Percentiles rank a stretch among this genome's conserved stretches.
phyloP scores from a whole-genome alignment of 2,113 vertebrate genomes.

The Micronisus gabar region DNA sequence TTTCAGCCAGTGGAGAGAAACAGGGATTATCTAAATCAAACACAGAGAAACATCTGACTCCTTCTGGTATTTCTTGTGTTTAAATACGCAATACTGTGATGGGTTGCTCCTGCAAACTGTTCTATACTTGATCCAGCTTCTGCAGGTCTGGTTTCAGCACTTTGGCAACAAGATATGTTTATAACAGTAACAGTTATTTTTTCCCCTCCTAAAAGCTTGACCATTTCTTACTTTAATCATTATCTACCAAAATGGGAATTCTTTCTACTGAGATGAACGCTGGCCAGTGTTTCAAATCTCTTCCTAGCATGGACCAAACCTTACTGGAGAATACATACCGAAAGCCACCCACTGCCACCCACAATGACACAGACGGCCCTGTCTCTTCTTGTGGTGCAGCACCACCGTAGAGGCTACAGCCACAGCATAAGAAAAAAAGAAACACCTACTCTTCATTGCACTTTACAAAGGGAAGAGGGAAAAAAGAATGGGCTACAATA shows the following conservation, averaged over 20 bases:
- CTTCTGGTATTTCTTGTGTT: neutral
- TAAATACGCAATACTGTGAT: neutral
- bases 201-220: neutral
- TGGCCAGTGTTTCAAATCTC: neutral
- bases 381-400: neutral
- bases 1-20: constrained; percentile 18
- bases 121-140: neutral
- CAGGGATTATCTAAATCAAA: constrained; percentile 35
- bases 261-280: neutral
- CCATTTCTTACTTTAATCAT: neutral
- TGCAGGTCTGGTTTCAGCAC: neutral
- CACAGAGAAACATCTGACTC: neutral
- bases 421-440: no score
- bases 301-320: neutral
- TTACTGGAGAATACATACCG: fast-evolving
- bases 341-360: neutral
- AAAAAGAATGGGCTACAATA: neutral
- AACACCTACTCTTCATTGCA: neutral
- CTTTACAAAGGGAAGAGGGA: neutral
- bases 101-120: neutral
- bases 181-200: neutral
- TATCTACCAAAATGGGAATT: neutral
- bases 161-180: neutral
- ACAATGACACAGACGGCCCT: fast-evolving
- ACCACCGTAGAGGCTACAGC: neutral